Conservation (phyloP, 2,113 vertebrate species). For the Mormoops blainvillei region DNA sequence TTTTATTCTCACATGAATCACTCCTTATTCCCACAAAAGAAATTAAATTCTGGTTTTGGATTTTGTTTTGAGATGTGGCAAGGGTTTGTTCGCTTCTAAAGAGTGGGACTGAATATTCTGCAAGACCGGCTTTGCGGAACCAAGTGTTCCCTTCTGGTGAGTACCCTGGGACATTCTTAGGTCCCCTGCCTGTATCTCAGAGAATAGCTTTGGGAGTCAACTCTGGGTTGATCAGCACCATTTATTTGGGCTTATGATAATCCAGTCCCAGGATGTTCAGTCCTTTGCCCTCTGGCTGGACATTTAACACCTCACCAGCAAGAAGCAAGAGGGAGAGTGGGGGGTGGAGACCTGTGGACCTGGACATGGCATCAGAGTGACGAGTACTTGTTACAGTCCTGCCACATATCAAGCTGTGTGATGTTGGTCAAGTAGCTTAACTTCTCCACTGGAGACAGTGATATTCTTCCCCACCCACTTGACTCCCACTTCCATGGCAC, state of each 20-base stretch:
- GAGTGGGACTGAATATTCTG: neutral
- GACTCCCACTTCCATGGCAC: neutral
- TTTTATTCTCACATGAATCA: conserved; percentile 35
- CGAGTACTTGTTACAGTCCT: neutral
- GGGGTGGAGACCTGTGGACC: neutral
- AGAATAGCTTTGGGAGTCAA: neutral
- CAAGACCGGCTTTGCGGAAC: neutral
- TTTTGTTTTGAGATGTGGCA: neutral
- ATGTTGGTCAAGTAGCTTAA: neutral
- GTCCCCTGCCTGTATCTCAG: neutral
- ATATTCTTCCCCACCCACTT: neutral
- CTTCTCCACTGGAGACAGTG: neutral
- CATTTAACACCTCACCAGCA: neutral
- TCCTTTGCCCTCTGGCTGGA: neutral
- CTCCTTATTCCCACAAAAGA: conserved; percentile 52
- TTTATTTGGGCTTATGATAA: neutral
- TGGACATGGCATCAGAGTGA: neutral
- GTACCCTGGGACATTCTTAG: neutral
- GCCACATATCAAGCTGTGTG: neutral
- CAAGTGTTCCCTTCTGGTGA: neutral
- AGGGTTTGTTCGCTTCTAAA: neutral
- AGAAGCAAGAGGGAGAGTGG: neutral
- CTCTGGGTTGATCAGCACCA: neutral
- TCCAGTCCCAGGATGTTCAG: neutral
- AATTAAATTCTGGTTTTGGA: conserved; percentile 45